Conservation (phyloP, 2,113 vertebrate genomes). For the Thunnus maccoyii region DNA sequence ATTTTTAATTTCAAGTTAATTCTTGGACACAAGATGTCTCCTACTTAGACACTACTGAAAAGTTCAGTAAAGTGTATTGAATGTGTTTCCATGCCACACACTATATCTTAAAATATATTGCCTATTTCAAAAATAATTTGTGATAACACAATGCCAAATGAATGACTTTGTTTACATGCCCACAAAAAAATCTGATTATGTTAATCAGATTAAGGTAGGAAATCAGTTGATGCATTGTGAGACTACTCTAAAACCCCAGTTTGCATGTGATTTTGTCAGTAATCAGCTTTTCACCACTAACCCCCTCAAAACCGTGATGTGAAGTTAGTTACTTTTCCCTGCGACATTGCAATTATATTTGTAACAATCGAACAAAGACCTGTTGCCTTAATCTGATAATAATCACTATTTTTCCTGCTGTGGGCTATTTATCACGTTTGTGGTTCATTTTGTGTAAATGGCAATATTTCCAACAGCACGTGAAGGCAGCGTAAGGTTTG, state of each 20-base stretch:
- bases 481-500: constrained; percentile 56
- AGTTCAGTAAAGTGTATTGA: too few relatives aligned
- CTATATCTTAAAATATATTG: neutral
- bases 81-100: too few relatives aligned
- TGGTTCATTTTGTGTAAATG: fast-evolving
- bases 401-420: neutral
- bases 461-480: neutral
- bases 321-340: constrained; percentile 9
- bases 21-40: too few relatives aligned
- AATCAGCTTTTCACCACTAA: constrained; percentile 39
- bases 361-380: neutral
- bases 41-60: too few relatives aligned
- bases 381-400: neutral
- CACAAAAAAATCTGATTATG: constrained; percentile 39
- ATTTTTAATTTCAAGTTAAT: too few relatives aligned
- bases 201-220: constrained; percentile 47
- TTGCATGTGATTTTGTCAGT: constrained; percentile 46
- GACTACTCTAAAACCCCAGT: constrained; percentile 10
- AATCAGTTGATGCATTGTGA: constrained; percentile 42
- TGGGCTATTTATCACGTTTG: neutral
- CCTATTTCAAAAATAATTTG: neutral
- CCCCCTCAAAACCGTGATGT: neutral
- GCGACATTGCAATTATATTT: neutral
- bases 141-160: neutral
- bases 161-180: constrained; percentile 28